Conservation (phyloP, 2,797 vertebrate species). For the Hydrolagus colliei region DNA sequence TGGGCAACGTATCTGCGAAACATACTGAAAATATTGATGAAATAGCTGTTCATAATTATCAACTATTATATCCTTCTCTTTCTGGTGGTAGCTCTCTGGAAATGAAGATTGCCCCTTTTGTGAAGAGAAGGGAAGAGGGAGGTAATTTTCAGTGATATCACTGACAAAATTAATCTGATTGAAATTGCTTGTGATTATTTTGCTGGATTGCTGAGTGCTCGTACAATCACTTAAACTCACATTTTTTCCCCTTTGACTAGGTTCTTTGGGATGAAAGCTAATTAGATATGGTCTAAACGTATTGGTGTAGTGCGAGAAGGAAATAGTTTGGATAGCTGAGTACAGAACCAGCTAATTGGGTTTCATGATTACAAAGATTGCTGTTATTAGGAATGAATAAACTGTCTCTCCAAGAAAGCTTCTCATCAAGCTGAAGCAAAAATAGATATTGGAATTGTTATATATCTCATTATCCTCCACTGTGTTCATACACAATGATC, state of each 20-base stretch:
- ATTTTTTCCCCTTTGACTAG: slow-evolving; percentile 75
- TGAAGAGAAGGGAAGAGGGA: slow-evolving; percentile 45
- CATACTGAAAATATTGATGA: slow-evolving; percentile 19
- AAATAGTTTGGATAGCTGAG: slow-evolving; percentile 79
- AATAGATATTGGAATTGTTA: slow-evolving; percentile 78
- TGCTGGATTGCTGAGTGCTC: slow-evolving; percentile 72
- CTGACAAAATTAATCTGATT: slow-evolving; percentile 97
- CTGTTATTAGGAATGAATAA: slow-evolving; percentile 94
- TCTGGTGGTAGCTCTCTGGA: not conserved
- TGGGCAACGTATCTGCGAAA: slow-evolving; percentile 16
- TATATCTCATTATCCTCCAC: slow-evolving; percentile 77
- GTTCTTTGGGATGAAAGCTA: slow-evolving; percentile 89
- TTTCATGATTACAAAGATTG: slow-evolving; percentile 98
- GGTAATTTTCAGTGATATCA: slow-evolving; percentile 88
- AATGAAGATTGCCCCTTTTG: slow-evolving; percentile 22
- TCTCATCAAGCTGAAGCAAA: slow-evolving; percentile 82
- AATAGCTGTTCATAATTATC: slow-evolving; percentile 7
- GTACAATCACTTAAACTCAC: slow-evolving; percentile 90
- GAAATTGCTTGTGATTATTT: slow-evolving; percentile 94
- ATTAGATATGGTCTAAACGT: slow-evolving; percentile 70
- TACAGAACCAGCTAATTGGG: slow-evolving; percentile 93
- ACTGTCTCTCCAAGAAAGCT: slow-evolving; percentile 85
- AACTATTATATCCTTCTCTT: not conserved
- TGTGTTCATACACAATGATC: slow-evolving; percentile 11
- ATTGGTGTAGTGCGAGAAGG: slow-evolving; percentile 78